A percentile compares a stretch with the other conserved stretches of the same genome.
These are phyloP conservation scores for Troides oblongomaculatus DNA, from an alignment of 2,888 invertebrate genomes.

Conservation along the genomic window DNA sequence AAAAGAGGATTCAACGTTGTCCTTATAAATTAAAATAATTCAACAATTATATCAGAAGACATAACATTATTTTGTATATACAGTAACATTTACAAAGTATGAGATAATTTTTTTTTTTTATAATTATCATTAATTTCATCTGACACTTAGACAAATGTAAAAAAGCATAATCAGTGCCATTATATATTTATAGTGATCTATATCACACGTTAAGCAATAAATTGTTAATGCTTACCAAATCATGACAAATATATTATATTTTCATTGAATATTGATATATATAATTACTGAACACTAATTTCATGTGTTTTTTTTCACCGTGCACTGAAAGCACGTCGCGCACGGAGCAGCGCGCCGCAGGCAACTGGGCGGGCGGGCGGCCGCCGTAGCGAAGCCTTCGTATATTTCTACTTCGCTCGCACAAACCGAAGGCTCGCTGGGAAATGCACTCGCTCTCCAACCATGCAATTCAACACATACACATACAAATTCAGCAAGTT, in stretches of 20 bases:
- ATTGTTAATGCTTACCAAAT: constrained; percentile 16
- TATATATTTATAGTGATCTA: background rate
- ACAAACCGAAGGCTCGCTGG: constrained; percentile 39
- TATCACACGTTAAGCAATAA: background rate
- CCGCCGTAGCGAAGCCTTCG: constrained; percentile 60
- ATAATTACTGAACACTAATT: background rate
- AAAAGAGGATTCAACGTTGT: too few relatives aligned
- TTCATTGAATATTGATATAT: background rate
- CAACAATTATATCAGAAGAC: too few relatives aligned
- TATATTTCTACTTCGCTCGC: constrained; percentile 56
- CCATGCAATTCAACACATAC: constrained; percentile 44
- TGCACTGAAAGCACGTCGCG: constrained; percentile 40
- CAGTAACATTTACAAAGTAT: too few relatives aligned
- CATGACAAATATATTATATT: background rate
- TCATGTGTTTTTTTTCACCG: background rate
- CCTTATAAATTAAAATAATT: too few relatives aligned
- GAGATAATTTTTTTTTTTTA: too few relatives aligned
- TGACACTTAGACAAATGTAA: too few relatives aligned
- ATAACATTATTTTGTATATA: too few relatives aligned
- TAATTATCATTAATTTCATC: too few relatives aligned
- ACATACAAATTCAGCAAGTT: constrained; percentile 28
- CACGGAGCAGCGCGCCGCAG: constrained; percentile 55
- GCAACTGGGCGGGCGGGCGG: constrained; percentile 76
- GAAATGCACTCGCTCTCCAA: constrained; percentile 54
- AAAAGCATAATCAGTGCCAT: too few relatives aligned